phyloP scores from a whole-genome alignment of 2,113 vertebrate species.

The Rhadina sibilatrix region DNA sequence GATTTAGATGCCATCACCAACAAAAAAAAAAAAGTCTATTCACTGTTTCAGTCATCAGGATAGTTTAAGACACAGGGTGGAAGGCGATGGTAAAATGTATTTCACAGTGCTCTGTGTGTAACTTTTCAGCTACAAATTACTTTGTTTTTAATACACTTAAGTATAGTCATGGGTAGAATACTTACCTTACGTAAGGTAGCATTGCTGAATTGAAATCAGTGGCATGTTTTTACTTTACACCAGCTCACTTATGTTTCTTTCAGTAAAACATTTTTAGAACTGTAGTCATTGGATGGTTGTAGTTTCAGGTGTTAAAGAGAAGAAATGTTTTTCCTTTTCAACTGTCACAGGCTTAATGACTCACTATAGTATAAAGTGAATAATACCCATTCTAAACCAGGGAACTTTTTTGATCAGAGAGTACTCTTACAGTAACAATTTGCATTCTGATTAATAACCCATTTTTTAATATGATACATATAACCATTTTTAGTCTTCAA shows the following conservation, averaged over 20 bases:
- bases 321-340: slow-evolving; percentile 30
- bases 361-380: slow-evolving; percentile 40
- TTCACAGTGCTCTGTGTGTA: slow-evolving; percentile 1
- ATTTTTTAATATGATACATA: not conserved
- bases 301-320: slow-evolving; percentile 52
- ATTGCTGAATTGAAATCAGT: not conserved
- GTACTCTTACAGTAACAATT: slow-evolving; percentile 32
- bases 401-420: slow-evolving; percentile 16
- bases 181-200: not conserved
- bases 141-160: slow-evolving; percentile 25
- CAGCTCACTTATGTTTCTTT: slow-evolving; percentile 15
- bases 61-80: not conserved
- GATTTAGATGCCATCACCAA: not conserved
- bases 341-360: slow-evolving; percentile 44
- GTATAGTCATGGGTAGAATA: not conserved
- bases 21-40: not conserved
- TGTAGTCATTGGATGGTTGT: not conserved
- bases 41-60: not conserved
- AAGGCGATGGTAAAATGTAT: not conserved
- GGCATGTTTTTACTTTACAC: not conserved
- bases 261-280: slow-evolving; percentile 43
- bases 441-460: slow-evolving; percentile 57
- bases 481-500: not conserved
- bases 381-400: slow-evolving; percentile 25
- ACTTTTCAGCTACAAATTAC: slow-evolving; percentile 48